Evolutionary conservation across 1,140 invertebrate genomes (phyloP).

Genomic region (Anastrepha ludens): DNA sequence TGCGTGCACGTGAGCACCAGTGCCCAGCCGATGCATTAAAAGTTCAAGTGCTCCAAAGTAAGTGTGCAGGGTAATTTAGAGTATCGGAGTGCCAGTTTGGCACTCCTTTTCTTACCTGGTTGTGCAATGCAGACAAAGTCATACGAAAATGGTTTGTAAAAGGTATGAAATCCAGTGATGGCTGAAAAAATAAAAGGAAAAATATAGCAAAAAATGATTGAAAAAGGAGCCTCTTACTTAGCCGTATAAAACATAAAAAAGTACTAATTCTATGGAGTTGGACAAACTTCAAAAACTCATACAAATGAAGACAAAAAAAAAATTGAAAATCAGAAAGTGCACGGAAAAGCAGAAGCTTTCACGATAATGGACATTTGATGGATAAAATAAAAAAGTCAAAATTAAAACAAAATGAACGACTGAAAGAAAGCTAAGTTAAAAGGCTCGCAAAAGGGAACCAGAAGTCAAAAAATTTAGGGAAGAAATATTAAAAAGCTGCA

Average conservation of each 20-base stretch:
- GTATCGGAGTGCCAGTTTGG: too few relatives aligned
- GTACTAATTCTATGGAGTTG: too few relatives aligned
- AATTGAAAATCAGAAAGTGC: neutral
- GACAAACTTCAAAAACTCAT: too few relatives aligned
- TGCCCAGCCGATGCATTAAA: neutral
- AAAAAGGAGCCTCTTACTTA: neutral
- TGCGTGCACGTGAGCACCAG: neutral
- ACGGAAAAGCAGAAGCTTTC: slow-evolving; percentile 7
- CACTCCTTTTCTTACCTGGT: too few relatives aligned
- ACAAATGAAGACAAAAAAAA: neutral
- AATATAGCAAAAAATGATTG: neutral
- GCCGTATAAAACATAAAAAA: neutral
- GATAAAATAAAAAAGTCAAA: neutral
- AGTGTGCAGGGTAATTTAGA: slow-evolving; percentile 3
- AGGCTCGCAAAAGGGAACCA: neutral
- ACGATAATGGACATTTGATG: slow-evolving; percentile 14
- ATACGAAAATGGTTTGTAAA: too few relatives aligned
- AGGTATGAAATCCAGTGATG: too few relatives aligned
- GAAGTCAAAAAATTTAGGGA: neutral
- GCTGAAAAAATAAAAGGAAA: neutral
- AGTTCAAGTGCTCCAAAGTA: neutral
- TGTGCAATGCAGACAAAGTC: too few relatives aligned
- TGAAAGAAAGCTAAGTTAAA: too few relatives aligned
- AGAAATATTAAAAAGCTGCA: neutral
- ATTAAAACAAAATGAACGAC: neutral